Evolutionary conservation across 2,888 invertebrate genomes (phyloP), one percentile per base, ranked within the genome.

Genomic region (Tachina grossa): DNA sequence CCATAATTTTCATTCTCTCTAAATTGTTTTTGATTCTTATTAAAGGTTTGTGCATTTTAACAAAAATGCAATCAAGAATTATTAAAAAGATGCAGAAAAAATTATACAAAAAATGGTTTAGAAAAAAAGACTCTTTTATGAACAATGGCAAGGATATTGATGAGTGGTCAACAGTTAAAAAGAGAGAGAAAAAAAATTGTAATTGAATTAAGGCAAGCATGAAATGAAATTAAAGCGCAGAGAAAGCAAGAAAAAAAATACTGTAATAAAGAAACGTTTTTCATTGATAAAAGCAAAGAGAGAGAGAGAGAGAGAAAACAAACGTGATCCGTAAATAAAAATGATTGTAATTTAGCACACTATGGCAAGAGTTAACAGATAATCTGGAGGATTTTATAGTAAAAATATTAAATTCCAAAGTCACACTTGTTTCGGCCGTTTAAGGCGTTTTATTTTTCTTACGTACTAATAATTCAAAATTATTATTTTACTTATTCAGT

Each of bases 91-190:
- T 6, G 4, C 2, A 6, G 14, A 16, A 47, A 61, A 72, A 22
- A 31, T 9, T 16, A 31, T 8, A 43, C 11, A 63, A 71, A 41
- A 65, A 49, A 31, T 31, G 6, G 31, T 31, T 16, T 19, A 16
- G 16, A 72, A 68, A 51, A 81, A 75, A 43, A 31, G 6, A 31
- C 31, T 31, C 1, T n/a, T 47, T 22, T 45, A 8, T 45, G 59
- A 83, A 80, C 83, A 79, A 85, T 80, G 57, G 66, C n/a, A 51
- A 85, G 85, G 85, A 85, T 83, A 85, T 85, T 85, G 79, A 76
- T 76, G 76, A 76, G 85, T 83, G 83, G 74, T 83, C 79, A 78
- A 61, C 53, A 51, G 57, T 22, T 55, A 16, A 39, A 68, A 63
- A 14, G n/a, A 63, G 14, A 19, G 13, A 13, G 8, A 39, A 55